Base-by-base conservation (phyloP, 2,797 vertebrate genomes). In the Adelosebastes latens region DNA sequence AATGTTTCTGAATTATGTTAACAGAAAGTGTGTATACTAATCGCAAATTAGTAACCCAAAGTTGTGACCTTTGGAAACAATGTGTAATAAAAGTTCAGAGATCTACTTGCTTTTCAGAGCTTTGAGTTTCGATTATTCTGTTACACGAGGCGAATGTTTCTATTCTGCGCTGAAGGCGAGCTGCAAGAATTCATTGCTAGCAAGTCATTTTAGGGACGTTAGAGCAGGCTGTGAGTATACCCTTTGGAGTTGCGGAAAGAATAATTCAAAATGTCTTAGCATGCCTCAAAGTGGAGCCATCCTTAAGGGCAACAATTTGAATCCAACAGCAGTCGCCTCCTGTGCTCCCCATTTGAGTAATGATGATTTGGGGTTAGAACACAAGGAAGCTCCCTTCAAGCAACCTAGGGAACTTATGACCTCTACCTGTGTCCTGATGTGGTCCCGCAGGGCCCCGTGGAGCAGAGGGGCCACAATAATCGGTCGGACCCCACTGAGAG, bases 361-460 rank as follows among this genome's bases (percentile, higher is more conserved):
- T 87, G 83, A 89, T 91, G 87, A 94, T 93, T 83, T 87, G 67
- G 59, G 86, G 80, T 89, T 91, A 76, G 82, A 87, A 77, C 71
- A 91, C 39, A 49, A 61, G 53, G 71, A 85, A 80, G 29, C 72
- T 79, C 83, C 90, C 75, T 36, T 90, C 9, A 49, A 89, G 85
- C 77, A 86, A 82, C 82, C 72, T 64, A 4, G 24, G 72, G 79
- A 86, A 88, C 84, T 71, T 77, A 49, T 91, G 92, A 95, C 94
- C 93, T 93, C 88, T 77, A 72, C 86, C 88, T 82, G 88, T 90
- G 88, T 87, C 88, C 88, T 77, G 75, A 90, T 88, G 88, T 79
- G 83, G 78, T 81, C 82, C 84, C 82, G 63, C 60, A 39, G 77
- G 88, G 87, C 87, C 88, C 83, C 13, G 0, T 73, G 77, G 71